Conservation (phyloP, 2,113 vertebrate genomes). For the Tetrao urogallus region DNA sequence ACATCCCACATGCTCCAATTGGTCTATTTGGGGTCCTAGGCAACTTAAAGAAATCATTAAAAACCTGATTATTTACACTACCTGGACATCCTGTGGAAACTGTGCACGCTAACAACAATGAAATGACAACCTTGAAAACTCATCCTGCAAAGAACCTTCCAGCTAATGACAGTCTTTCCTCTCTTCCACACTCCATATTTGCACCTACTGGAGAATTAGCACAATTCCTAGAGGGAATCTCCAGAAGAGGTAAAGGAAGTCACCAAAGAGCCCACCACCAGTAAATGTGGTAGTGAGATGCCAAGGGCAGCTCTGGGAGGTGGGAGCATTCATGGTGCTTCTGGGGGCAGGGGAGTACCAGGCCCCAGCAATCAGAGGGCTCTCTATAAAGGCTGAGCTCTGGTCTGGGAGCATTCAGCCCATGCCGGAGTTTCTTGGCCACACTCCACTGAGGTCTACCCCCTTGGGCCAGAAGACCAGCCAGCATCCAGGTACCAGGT, state of each 20-base stretch:
- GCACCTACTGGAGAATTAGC: not conserved
- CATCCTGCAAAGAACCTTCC: not conserved
- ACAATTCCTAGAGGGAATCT: not conserved
- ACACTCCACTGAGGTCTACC: not conserved
- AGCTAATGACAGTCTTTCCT: not conserved
- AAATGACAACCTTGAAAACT: not conserved
- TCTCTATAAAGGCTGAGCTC: not conserved
- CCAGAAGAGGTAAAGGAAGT: not conserved
- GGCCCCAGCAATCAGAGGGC: not conserved
- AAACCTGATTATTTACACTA: not conserved
- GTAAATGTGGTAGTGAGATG: not conserved
- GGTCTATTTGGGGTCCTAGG: not conserved
- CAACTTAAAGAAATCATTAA: not conserved
- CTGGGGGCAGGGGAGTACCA: too few relatives aligned
- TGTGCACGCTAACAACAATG: not conserved
- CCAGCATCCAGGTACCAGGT: rapidly evolving
- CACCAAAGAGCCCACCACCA: rapidly evolving
- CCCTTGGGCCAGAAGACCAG: not conserved
- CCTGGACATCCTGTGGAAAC: not conserved
- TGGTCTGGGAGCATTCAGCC: not conserved
- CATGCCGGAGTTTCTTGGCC: not conserved
- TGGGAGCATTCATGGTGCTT: not conserved
- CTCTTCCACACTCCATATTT: not conserved
- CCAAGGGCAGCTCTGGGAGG: not conserved
- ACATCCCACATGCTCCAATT: not conserved